These are phyloP conservation scores for Gouania willdenowi DNA, from an alignment of 2,797 vertebrate species.

Conservation along the genomic window DNA sequence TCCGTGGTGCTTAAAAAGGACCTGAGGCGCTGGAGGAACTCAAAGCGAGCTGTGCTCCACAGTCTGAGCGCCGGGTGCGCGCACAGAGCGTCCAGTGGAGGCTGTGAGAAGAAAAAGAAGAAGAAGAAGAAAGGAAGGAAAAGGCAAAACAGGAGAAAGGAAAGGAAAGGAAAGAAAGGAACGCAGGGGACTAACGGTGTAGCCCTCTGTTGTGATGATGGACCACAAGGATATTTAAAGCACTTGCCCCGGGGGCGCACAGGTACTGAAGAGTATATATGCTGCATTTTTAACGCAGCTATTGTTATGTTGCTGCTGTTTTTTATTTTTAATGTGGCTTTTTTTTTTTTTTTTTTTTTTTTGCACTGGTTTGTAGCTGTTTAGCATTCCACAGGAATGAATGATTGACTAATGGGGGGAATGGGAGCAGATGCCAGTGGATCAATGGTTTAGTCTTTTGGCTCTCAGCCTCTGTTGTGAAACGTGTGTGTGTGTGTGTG, in stretches of 20 bases:
- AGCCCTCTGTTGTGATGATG: slow-evolving; percentile 71
- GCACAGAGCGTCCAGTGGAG: slow-evolving; percentile 28
- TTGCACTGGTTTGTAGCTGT: not conserved
- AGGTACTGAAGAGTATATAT: no score
- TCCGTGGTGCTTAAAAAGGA: slow-evolving; percentile 70
- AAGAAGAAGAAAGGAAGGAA: not conserved
- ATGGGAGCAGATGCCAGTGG: slow-evolving; percentile 21
- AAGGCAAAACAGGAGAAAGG: slow-evolving; percentile 29
- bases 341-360: not conserved
- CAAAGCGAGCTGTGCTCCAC: slow-evolving; percentile 34
- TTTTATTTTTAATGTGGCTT: slow-evolving; percentile 1
- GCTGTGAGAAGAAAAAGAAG: slow-evolving; percentile 23
- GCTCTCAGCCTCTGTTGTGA: no score
- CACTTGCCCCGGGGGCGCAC: slow-evolving; percentile 69
- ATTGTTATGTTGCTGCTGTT: slow-evolving; percentile 34
- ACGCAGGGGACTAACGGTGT: slow-evolving; percentile 35
- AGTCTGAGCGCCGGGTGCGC: slow-evolving; percentile 32
- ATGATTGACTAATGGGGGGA: slow-evolving; percentile 42
- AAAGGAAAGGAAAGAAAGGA: slow-evolving; percentile 1
- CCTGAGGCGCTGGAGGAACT: slow-evolving; percentile 36
- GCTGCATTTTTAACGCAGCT: slow-evolving; percentile 3
- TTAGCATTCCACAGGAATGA: slow-evolving; percentile 25
- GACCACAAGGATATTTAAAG: slow-evolving; percentile 71
- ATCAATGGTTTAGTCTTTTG: slow-evolving; percentile 38
- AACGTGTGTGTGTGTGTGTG: no score